These are phyloP conservation scores for Cyclophora punctaria DNA, from an alignment of 2,888 invertebrate genomes.

Conservation along the genomic window DNA sequence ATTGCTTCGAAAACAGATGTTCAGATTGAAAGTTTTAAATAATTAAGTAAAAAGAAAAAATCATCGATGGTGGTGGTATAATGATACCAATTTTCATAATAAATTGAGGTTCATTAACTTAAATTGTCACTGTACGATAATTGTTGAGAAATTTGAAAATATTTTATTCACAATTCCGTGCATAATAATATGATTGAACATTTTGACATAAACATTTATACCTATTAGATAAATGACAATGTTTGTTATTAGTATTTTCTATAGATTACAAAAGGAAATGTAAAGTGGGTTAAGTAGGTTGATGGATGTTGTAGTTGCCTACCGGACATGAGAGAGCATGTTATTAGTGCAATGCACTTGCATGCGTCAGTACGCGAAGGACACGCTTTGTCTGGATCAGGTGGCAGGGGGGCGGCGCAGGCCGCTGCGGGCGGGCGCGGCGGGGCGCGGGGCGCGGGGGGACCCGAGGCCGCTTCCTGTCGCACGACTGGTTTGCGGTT, in stretches of 20 bases:
- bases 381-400: slow-evolving; percentile 72
- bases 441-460: slow-evolving; percentile 23
- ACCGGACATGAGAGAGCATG: slow-evolving; percentile 60
- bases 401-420: slow-evolving; percentile 35
- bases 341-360: slow-evolving; percentile 70
- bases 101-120: too few relatives aligned
- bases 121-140: too few relatives aligned
- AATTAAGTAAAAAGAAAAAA: too few relatives aligned
- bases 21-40: too few relatives aligned
- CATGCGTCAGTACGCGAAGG: slow-evolving; percentile 66
- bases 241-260: background rate
- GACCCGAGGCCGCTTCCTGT: slow-evolving; percentile 69
- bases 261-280: slow-evolving; percentile 11
- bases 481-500: slow-evolving; percentile 68
- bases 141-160: too few relatives aligned
- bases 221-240: background rate
- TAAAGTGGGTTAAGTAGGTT: slow-evolving; percentile 6
- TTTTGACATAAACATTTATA: background rate
- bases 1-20: too few relatives aligned
- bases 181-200: background rate
- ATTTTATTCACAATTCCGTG: too few relatives aligned
- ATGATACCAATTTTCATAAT: too few relatives aligned
- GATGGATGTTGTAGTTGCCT: slow-evolving; percentile 30
- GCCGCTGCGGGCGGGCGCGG: slow-evolving; percentile 4
- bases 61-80: too few relatives aligned